Base-by-base conservation (phyloP, 2,113 vertebrate species). In the Jacana jacana region DNA sequence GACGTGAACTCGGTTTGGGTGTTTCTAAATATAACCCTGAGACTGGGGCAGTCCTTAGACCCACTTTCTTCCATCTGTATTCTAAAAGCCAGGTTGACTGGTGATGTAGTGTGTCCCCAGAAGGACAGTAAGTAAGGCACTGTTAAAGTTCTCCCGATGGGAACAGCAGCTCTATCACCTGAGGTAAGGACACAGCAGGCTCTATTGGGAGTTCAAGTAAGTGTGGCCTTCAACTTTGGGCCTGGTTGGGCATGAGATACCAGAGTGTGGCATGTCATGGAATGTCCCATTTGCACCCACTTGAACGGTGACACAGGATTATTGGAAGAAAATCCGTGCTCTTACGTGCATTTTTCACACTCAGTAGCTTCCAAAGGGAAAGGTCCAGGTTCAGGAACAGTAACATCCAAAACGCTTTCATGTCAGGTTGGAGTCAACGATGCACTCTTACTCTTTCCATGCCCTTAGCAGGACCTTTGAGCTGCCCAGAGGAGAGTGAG, bases 81-180 rank as follows among this genome's bases (percentile, higher is more conserved):
- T 55, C 35, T 81, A 22, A 35, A 8, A n/a, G 2, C 0, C 4
- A 10, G 22, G 10, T 1, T 28, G 69, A 28, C 19, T 6, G 3
- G 35, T 46, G 65, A 6, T 46, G 66, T 16, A 35, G 9, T 65
- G 9, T 65, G 64, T n/a, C 23, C 23, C 23, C 18, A 0, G 23
- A 30, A 39, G 64, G 52, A 40, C 42, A 24, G 18, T 18, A 4
- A 1, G 8, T 30, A 58, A 31, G 76, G 42, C 22, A 16, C 25
- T 1, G 2, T 5, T 13, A 49, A 14, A 11, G 17, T 39, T 68
- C 33, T 42, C 11, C 33, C 9, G 46, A 1, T 8, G 22, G 75
- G 17, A 82, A 58, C 42, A 58, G 71, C 81, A 51, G 78, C 72
- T 80, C 39, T 66, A 35, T 7, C 37, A 55, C 23, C 25, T 0